Evolutionary conservation across 2,888 invertebrate species (phyloP), one percentile per base, ranked within the genome.

Genomic region (Spodoptera littoralis): DNA sequence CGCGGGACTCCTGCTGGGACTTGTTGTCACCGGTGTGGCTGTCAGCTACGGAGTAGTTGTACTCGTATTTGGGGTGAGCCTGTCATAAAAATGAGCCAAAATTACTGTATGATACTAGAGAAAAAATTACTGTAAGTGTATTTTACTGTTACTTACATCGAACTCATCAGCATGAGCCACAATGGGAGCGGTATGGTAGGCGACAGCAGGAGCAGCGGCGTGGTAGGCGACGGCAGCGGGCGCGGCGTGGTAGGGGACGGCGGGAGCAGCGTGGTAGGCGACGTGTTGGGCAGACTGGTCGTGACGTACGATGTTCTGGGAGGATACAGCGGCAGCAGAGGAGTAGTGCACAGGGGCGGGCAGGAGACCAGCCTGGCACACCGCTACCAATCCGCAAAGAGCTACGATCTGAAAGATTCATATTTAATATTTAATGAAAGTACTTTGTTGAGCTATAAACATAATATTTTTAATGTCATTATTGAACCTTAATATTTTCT

Each of bases 41-140:
- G 81, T 95, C 95, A 70, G 92, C 88, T 1, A 95, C 95, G n/a
- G 94, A 93, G 88, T 95, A 95, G 61, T 88, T 89, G 88, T 89
- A 95, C 76, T 92, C 89, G 82, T 91, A 91, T 78, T 88, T 88
- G 56, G 91, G 91, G 82, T 90, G 79, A 12, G 89, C 85, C 90
- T 90, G 70, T 12, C 27, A 65, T 1, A 1, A 45, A 56, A 69
- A 74, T 72, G 53, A 61, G 13, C 6, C 0, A 30, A 41, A 11
- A 11, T 45, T 0, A 11, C 4, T 18, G 30, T 9, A 27, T 22
- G 18, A 44, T 11, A 13, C 0, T 36, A 8, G 36, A 6, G 9
- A 18, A 1, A 18, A 18, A 18, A 3, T 30, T 3, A 30, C 30
- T 6, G 30, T 30, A 30, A 30, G 30, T 30, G 30, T 2, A 30